Conservation (phyloP, 2,113 vertebrate species). For the Cariama cristata region DNA sequence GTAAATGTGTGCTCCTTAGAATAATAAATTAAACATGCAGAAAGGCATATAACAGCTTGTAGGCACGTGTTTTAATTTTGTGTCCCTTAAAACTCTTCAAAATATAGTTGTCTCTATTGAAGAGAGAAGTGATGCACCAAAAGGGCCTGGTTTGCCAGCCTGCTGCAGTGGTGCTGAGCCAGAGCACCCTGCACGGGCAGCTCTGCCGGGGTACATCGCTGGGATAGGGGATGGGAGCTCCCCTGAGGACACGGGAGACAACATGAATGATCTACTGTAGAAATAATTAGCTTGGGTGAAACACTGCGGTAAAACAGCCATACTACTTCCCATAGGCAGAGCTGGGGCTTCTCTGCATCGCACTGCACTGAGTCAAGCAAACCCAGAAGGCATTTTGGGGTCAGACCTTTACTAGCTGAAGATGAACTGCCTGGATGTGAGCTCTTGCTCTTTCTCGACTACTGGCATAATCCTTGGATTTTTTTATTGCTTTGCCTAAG, state of each 20-base stretch:
- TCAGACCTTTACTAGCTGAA: neutral
- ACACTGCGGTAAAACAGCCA: neutral
- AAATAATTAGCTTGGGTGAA: neutral
- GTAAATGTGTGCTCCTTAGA: neutral
- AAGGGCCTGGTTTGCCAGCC: neutral
- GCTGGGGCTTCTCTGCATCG: neutral
- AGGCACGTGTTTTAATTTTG: neutral
- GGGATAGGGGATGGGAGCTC: neutral
- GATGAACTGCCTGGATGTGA: neutral
- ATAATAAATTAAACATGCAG: neutral
- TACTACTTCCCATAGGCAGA: neutral
- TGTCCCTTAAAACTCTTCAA: neutral
- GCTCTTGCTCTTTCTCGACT: neutral
- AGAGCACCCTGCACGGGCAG: neutral
- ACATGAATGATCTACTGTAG: neutral
- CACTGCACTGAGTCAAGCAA: neutral
- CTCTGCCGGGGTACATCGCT: neutral
- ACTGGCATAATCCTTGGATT: neutral
- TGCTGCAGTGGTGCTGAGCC: neutral
- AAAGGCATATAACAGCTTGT: neutral
- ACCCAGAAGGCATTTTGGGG: neutral
- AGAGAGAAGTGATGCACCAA: neutral
- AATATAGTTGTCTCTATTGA: neutral
- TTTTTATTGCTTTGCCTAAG: neutral
- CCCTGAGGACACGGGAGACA: neutral